Base-by-base conservation (phyloP, 2,888 invertebrate species). In the Petrophora chlorosata region DNA sequence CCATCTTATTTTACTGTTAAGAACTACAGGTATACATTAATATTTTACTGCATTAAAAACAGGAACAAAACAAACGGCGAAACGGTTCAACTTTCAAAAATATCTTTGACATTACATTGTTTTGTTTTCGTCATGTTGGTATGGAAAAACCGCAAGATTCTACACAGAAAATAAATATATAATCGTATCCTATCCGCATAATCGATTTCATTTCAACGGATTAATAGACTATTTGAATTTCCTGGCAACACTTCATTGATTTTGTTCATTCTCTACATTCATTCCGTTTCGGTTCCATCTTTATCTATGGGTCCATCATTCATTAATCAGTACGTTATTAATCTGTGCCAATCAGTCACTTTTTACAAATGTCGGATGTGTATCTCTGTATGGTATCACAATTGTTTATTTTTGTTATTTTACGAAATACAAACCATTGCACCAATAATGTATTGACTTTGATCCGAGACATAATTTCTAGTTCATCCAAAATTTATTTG, bases 391-490 rank as follows among this genome's bases (percentile, higher is more conserved):
- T 73, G 70, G 69, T 73, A 70, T 69, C 61, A 67, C 56, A 63
- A 62, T 83, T 86, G 85, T 86, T 86, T 85, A 84, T 85, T 81
- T 85, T 79, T 72, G 61, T 70, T 67, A 69, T 66, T 64, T 66
- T 54, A 56, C 59, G 48, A 58, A 59, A 63, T 53, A 40, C 53
- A 57, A 61, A 36, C 14, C 3, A 25, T 41, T 63, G 51, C 56
- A 53, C 57, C 48, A 49, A 59, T 65, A 65, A 76, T 70, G 73
- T 63, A 46, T 52, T 36, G 43, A 45, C 56, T 60, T 63, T 61
- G 68, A 64, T 61, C 51, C 32, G 40, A 48, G 47, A 53, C 47
- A 59, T 56, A 35, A 39, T 39, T 56, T 54, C 9, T 54, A 59
- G 49, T 56, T 38, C 36, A 51, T 47, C 33, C 30, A 14, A 50